These are phyloP conservation scores for Siniperca scherzeri DNA, from an alignment of 2,797 vertebrate genomes.

Conservation along the genomic window DNA sequence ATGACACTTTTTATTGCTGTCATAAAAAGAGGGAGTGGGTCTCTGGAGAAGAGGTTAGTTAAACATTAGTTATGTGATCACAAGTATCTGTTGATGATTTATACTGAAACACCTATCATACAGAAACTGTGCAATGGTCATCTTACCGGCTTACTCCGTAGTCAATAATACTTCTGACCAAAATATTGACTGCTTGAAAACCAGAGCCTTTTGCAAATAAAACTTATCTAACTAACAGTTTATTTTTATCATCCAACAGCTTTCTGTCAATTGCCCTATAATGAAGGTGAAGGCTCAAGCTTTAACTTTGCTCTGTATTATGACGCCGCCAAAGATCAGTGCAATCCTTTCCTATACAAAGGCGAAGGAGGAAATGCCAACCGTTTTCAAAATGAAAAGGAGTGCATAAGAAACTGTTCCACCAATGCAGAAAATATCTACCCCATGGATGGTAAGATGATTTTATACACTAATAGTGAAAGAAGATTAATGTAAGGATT, in stretches of 20 bases:
- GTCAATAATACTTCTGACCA: neutral
- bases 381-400: constrained; percentile 73
- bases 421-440: constrained; percentile 36
- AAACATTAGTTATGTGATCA: constrained; percentile 75
- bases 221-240: neutral
- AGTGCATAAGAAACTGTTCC: constrained; percentile 82
- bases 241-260: constrained; percentile 59
- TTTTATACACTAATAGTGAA: neutral
- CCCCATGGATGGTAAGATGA: constrained; percentile 76
- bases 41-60: constrained; percentile 68
- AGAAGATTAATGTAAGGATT: neutral
- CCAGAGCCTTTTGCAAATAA: neutral
- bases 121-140: neutral
- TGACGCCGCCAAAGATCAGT: constrained; percentile 49
- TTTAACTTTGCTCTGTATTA: constrained; percentile 56
- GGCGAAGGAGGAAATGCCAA: constrained; percentile 81
- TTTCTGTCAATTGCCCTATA: constrained; percentile 47
- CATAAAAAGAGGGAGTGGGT: constrained; percentile 84
- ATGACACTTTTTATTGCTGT: constrained; percentile 73
- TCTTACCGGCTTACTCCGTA: neutral
- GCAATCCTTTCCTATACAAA: constrained; percentile 76
- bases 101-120: constrained; percentile 18
- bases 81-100: constrained; percentile 30
- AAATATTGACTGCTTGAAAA: constrained; percentile 4
- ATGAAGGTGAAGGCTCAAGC: constrained; percentile 57